These are phyloP conservation scores for Axis porcinus DNA, from an alignment of 2,113 vertebrate genomes.

Conservation along the genomic window DNA sequence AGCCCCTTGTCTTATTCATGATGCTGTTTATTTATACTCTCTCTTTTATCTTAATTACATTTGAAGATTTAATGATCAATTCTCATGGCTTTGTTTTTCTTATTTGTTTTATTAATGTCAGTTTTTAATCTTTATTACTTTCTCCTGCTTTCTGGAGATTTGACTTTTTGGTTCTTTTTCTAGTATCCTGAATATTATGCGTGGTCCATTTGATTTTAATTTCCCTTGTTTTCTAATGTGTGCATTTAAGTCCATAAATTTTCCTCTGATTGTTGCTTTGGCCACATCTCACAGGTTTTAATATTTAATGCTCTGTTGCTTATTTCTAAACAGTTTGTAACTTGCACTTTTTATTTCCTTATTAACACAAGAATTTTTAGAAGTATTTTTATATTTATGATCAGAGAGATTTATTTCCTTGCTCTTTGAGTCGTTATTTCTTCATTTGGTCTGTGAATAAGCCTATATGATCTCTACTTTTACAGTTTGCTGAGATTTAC, in stretches of 20 bases:
- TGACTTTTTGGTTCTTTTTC: conserved; percentile 16
- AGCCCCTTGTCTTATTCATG: neutral
- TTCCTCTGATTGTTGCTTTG: conserved; percentile 65
- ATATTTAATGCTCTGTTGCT: conserved; percentile 61
- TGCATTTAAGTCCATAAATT: conserved; percentile 62
- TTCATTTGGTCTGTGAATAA: neutral
- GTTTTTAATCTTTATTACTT: conserved; percentile 30
- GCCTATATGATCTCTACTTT: neutral
- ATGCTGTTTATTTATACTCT: neutral
- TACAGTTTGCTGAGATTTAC: neutral
- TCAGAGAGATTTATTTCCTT: conserved; percentile 26
- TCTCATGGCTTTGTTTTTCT: conserved; percentile 7
- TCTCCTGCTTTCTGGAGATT: conserved; percentile 14
- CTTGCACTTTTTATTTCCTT: conserved; percentile 64
- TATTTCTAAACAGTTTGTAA: conserved; percentile 57
- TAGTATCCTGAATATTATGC: conserved; percentile 30
- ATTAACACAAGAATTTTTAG: conserved; percentile 39
- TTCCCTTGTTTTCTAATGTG: conserved; percentile 49
- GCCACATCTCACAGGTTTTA: conserved; percentile 66
- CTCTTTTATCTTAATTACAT: neutral
- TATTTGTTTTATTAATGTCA: neutral
- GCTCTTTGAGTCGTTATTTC: neutral
- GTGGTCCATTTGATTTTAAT: conserved; percentile 66
- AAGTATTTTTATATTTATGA: conserved; percentile 42
- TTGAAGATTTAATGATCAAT: neutral